Evolutionary conservation across 2,797 vertebrate species (phyloP).

Genomic region (Enteromius paludinosus): DNA sequence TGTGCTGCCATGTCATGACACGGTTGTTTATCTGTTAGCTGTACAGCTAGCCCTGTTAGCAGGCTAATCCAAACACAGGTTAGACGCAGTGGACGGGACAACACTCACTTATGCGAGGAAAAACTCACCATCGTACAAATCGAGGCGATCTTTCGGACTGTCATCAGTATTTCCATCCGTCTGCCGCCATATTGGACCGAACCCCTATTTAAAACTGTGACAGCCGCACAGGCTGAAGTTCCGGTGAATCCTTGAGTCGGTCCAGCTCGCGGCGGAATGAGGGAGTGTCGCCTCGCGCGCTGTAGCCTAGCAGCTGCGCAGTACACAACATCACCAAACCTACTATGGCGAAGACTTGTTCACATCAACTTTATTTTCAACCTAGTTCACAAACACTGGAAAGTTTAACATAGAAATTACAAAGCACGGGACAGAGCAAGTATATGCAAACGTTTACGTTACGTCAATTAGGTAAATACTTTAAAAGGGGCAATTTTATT

Average conservation of each 20-base stretch:
- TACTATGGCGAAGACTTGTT: background rate
- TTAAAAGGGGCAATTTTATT: background rate
- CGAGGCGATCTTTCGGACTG: conserved; percentile 95
- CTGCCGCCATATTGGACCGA: conserved; percentile 86
- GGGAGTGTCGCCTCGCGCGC: conserved; percentile 65
- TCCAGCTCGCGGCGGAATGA: conserved; percentile 61
- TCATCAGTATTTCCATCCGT: conserved; percentile 95
- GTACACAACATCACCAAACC: background rate
- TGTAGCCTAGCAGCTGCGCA: background rate
- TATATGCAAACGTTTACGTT: background rate
- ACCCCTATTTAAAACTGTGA: conserved; percentile 78
- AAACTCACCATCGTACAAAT: conserved; percentile 94
- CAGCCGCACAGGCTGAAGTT: conserved; percentile 80
- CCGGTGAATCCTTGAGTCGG: conserved; percentile 63
- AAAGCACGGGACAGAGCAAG: background rate
- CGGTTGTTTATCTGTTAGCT: conserved; percentile 41
- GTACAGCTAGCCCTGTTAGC: conserved; percentile 46
- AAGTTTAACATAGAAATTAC: too few species aligned
- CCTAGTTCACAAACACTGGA: background rate
- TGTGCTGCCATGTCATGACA: conserved; percentile 26
- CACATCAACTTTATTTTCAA: background rate
- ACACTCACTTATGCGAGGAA: conserved; percentile 9
- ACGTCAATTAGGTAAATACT: background rate
- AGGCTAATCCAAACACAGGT: conserved; percentile 49
- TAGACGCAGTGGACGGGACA: conserved; percentile 60